A percentile compares a stretch with the other conserved stretches of the same genome.
phyloP scores from a whole-genome alignment of 2,797 vertebrate species.

The Sphaeramia orbicularis region DNA sequence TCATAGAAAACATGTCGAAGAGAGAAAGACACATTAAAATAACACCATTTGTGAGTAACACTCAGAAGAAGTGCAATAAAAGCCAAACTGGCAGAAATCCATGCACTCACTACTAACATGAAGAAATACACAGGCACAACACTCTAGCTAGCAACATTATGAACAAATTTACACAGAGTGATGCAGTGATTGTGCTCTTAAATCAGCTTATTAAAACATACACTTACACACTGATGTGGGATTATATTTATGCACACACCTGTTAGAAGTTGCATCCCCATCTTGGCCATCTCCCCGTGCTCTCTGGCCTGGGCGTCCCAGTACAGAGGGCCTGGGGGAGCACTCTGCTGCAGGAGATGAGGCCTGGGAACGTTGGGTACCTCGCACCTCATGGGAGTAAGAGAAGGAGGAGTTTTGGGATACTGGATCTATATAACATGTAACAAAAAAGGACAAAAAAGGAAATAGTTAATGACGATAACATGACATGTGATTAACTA shows the following conservation, averaged over 20 bases:
- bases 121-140: slow-evolving; percentile 24
- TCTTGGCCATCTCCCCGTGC: slow-evolving; percentile 96
- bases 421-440: slow-evolving; percentile 81
- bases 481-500: not conserved
- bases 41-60: slow-evolving; percentile 1
- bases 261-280: slow-evolving; percentile 91
- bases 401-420: slow-evolving; percentile 96
- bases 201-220: not conserved
- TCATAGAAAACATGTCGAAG: slow-evolving; percentile 24
- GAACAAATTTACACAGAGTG: not conserved
- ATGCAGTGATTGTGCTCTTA: not conserved
- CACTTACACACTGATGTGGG: not conserved
- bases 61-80: slow-evolving; percentile 41
- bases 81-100: slow-evolving; percentile 20
- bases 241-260: slow-evolving; percentile 76
- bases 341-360: slow-evolving; percentile 89
- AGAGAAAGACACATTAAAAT: slow-evolving; percentile 13
- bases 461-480: not conserved
- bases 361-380: slow-evolving; percentile 84
- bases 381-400: slow-evolving; percentile 87
- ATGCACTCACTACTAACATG: not conserved
- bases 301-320: slow-evolving; percentile 92
- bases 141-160: not conserved
- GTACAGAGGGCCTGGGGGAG: slow-evolving; percentile 93
- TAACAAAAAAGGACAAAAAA: not conserved